Conservation (phyloP, 30 jellyfish, hydroid and myxozoan species). For the Mastigias papua region DNA sequence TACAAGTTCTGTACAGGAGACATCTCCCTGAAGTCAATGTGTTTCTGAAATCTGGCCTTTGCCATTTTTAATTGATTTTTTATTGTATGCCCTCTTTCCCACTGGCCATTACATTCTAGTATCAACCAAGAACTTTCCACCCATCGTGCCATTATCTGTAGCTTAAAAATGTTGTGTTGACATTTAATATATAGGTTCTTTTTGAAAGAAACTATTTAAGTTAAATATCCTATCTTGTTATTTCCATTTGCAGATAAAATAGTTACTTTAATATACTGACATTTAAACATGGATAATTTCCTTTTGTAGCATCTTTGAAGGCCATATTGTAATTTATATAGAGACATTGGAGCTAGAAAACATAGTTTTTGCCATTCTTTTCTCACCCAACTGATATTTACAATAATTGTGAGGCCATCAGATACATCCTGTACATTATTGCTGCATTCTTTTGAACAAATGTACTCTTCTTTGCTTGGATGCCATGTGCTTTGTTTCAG, state of each 20-base stretch:
- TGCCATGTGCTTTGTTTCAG: too few relatives aligned
- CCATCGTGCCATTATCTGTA: background rate
- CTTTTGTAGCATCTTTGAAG: background rate
- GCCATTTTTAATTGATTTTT: too few relatives aligned
- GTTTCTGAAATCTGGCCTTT: too few relatives aligned
- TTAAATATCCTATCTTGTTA: background rate
- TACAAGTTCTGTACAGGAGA: too few relatives aligned
- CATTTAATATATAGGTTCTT: background rate
- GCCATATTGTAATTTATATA: slow-evolving; percentile 1
- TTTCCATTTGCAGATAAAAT: background rate
- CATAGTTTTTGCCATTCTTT: background rate
- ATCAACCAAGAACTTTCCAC: background rate
- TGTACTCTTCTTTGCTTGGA: too few relatives aligned
- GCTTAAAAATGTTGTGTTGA: background rate
- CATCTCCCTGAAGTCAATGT: too few relatives aligned
- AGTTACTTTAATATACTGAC: background rate
- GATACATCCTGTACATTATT: too few relatives aligned
- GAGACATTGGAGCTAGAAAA: background rate
- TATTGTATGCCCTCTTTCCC: too few relatives aligned
- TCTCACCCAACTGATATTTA: background rate
- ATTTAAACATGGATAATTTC: background rate
- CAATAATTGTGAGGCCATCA: too few relatives aligned
- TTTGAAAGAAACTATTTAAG: slow-evolving; percentile 2
- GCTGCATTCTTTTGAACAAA: too few relatives aligned
- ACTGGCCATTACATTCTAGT: too few relatives aligned